These are phyloP conservation scores for Drosophila gunungcola DNA, from an alignment of 1,140 invertebrate species.

Conservation along the genomic window DNA sequence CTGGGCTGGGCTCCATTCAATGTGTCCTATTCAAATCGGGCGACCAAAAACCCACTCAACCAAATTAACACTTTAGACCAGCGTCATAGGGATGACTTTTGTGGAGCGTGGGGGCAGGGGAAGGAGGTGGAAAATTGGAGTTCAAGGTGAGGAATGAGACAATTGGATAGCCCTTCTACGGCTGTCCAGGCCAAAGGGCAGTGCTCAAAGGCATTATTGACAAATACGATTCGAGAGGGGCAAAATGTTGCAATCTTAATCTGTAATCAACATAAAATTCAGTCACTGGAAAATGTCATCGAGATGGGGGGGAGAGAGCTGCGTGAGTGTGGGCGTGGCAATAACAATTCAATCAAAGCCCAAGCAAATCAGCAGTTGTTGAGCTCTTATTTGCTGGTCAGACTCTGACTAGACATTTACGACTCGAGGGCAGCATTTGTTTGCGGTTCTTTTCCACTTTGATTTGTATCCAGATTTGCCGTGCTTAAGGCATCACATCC, in stretches of 20 bases:
- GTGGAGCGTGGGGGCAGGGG: background rate
- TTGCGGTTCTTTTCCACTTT: conserved; percentile 79
- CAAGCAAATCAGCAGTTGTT: conserved; percentile 74
- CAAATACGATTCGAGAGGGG: conserved; percentile 63
- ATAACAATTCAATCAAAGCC: conserved; percentile 78
- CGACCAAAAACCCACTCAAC: conserved; percentile 79
- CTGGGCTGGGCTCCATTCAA: conserved; percentile 15
- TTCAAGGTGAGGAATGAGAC: conserved; percentile 9
- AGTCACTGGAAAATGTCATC: conserved; percentile 81
- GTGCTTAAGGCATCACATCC: conserved; percentile 60
- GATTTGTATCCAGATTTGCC: conserved; percentile 71
- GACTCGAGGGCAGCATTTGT: conserved; percentile 65
- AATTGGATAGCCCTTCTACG: conserved; percentile 32
- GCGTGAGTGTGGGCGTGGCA: conserved; percentile 21
- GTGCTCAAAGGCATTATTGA: conserved; percentile 76
- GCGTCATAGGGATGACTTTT: conserved; percentile 9
- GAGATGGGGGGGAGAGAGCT: conserved; percentile 9
- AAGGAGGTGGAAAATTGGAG: too few species aligned
- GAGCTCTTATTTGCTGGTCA: conserved; percentile 47
- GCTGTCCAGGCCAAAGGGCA: conserved; percentile 48
- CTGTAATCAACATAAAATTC: conserved; percentile 83
- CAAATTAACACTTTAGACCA: conserved; percentile 75
- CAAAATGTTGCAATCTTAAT: conserved; percentile 81
- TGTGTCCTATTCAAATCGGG: conserved; percentile 72
- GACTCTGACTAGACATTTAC: conserved; percentile 34